Evolutionary conservation across 2,888 invertebrate species (phyloP), one percentile per base, ranked within the genome.

Genomic region (Bombylius discolor): DNA sequence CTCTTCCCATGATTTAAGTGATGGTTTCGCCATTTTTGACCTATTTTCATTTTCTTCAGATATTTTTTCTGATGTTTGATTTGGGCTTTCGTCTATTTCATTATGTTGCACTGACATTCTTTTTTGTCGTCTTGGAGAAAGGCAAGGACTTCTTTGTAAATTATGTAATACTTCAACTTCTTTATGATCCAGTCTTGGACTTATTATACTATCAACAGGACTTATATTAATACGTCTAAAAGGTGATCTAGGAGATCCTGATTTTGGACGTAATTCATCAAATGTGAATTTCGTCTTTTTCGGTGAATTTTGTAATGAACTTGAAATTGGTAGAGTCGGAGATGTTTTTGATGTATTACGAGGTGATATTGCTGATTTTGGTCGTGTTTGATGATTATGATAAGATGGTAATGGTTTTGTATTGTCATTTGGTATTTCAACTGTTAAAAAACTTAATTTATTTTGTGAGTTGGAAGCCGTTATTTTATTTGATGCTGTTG

Each of bases 161-260:
- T 85, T 85, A 64, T 85, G 84, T 42, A 85, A 70, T 9, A 85
- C 80, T 66, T 85, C 83, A 36, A 85, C 80, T 68, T 81, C 79
- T 61, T 81, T 80, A 62, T 85, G 85, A 7, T 71, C 61, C 3
- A 73, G 67, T 58, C 70, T 69, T 13, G 77, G 78, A 61, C 76
- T 77, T 34, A 72, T 64, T 46, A 66, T 67, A 23, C 71, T 70
- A 51, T 78, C 78, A 23, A 77, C 77, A 5, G 80, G 79, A 66
- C 80, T 72, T 13, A 68, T 64, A 53, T 65, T 70, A n/a, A 66
- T 64, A 31, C 49, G 51, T 44, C 67, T 66, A 46, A 64, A 65
- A 0, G 68, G 68, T 5, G 68, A 67, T 4, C 62, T 64, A 0
- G 71, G 67, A 4, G 70, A 70, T 3, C 61, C 56, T 32, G 55